phyloP scores from a whole-genome alignment of 2,113 vertebrate genomes.

The Solea senegalensis region DNA sequence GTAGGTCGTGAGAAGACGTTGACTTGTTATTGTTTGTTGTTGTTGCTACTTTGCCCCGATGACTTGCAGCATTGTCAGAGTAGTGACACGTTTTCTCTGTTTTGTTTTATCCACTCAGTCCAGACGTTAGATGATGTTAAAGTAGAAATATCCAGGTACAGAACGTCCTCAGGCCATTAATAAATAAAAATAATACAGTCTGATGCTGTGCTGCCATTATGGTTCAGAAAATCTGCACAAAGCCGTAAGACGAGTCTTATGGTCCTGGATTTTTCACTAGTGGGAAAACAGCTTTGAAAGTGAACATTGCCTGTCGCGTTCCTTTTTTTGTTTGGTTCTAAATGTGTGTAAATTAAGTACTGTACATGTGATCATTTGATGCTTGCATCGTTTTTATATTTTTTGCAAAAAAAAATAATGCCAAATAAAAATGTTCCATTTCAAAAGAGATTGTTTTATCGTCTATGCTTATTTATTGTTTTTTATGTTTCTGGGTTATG shows the following conservation, averaged over 20 bases:
- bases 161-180: constrained; percentile 30
- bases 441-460: constrained; percentile 13
- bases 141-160: constrained; percentile 22
- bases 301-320: constrained; percentile 4
- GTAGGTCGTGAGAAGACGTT: constrained; percentile 40
- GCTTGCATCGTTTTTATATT: constrained; percentile 56
- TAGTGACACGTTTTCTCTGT: constrained; percentile 20
- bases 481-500: too few relatives aligned
- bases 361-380: constrained; percentile 66
- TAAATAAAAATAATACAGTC: neutral
- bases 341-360: constrained; percentile 60
- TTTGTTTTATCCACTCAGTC: constrained; percentile 8
- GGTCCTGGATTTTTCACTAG: constrained; percentile 28
- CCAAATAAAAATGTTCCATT: constrained; percentile 75
- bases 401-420: constrained; percentile 73
- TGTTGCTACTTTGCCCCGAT: constrained; percentile 39
- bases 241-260: constrained; percentile 14
- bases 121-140: constrained; percentile 4
- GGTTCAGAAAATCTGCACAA: constrained; percentile 25
- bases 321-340: constrained; percentile 26
- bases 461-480: neutral
- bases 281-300: constrained; percentile 32
- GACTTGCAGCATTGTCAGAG: constrained; percentile 56
- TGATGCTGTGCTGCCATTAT: neutral
- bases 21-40: neutral